Conservation (phyloP, 2,797 vertebrate genomes). For the Lepus oiostolus region DNA sequence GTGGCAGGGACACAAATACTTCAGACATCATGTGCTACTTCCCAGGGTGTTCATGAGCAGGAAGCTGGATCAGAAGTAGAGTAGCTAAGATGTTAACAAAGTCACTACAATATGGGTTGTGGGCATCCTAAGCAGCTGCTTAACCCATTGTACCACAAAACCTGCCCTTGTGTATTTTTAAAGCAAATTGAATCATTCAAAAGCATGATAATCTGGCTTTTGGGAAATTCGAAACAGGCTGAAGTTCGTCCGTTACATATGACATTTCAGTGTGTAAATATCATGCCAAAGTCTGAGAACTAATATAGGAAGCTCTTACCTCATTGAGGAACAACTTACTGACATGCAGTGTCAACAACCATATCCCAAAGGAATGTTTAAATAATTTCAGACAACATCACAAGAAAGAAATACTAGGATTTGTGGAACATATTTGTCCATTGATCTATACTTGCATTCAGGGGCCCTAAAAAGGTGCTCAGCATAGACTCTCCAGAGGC, state of each 20-base stretch:
- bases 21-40: too few relatives aligned
- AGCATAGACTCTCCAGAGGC: constrained; percentile 22
- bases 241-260: constrained; percentile 50
- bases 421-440: constrained; percentile 52
- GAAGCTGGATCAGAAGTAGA: too few relatives aligned
- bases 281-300: constrained; percentile 50
- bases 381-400: constrained; percentile 48
- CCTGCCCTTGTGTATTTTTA: neutral
- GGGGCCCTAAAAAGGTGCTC: neutral
- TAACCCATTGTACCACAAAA: too few relatives aligned
- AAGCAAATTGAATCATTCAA: constrained; percentile 16
- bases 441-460: constrained; percentile 60
- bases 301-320: constrained; percentile 6
- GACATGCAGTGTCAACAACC: constrained; percentile 69
- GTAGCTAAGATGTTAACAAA: too few relatives aligned
- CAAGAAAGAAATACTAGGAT: constrained; percentile 54
- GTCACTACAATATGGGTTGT: too few relatives aligned
- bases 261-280: constrained; percentile 81
- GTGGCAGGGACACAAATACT: too few relatives aligned
- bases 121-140: too few relatives aligned
- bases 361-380: constrained; percentile 44
- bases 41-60: too few relatives aligned
- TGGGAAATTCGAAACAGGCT: constrained; percentile 61
- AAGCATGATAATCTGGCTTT: constrained; percentile 41
- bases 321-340: constrained; percentile 10